Percentiles rank a stretch among this genome's conserved stretches.
Conservation (phyloP, 2,113 vertebrate species). For the Urocolius indicus region DNA sequence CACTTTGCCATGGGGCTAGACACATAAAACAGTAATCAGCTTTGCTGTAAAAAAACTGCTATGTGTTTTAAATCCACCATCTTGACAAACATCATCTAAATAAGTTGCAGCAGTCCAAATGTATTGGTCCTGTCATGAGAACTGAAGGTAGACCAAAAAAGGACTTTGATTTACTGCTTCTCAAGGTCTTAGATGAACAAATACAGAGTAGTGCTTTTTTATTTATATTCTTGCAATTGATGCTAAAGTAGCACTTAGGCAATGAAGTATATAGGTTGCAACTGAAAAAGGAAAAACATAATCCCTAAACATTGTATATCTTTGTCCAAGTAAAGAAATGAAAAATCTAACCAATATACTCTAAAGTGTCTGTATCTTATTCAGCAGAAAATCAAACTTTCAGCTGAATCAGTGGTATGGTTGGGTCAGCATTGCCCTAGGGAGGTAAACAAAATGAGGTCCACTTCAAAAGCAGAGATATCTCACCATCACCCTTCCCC, state of each 20-base stretch:
- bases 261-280: constrained; percentile 63
- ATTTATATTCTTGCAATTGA: constrained; percentile 73
- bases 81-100: constrained; percentile 67
- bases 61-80: constrained; percentile 58
- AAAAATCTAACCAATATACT: constrained; percentile 45
- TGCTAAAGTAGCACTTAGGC: constrained; percentile 72
- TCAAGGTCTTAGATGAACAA: constrained; percentile 71
- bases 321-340: constrained; percentile 66
- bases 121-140: constrained; percentile 65
- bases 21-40: constrained; percentile 60
- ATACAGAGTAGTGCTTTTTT: constrained; percentile 62
- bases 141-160: constrained; percentile 58
- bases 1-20: background rate
- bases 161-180: constrained; percentile 71
- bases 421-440: background rate
- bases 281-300: constrained; percentile 56
- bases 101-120: constrained; percentile 60
- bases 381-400: constrained; percentile 53
- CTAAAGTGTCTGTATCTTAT: constrained; percentile 30
- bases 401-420: background rate
- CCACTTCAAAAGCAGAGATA: background rate
- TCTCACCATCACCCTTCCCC: background rate
- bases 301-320: constrained; percentile 63
- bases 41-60: constrained; percentile 34
- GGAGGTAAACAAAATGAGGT: background rate